Conservation (phyloP, 2,797 vertebrate genomes). For the Fistularia tabacaria region DNA sequence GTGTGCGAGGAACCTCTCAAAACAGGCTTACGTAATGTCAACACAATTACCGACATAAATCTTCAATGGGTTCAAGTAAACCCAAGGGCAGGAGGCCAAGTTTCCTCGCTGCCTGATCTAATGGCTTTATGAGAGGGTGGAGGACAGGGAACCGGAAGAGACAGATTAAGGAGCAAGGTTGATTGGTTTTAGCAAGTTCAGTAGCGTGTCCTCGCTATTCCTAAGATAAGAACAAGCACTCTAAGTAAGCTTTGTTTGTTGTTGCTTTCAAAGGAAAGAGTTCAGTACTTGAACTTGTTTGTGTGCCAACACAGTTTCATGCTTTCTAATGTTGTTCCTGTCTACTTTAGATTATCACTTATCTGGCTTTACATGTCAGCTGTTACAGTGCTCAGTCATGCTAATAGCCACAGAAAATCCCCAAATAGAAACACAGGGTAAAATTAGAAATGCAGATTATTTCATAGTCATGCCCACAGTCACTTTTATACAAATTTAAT, state of each 20-base stretch:
- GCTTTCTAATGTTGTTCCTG: no score
- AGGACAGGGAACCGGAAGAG: background rate
- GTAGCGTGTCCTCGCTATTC: slow-evolving; percentile 17
- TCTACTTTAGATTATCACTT: no score
- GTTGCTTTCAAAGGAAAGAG: no score
- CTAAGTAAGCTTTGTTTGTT: slow-evolving; percentile 32
- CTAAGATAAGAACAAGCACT: slow-evolving; percentile 36
- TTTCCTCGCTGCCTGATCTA: slow-evolving; percentile 28
- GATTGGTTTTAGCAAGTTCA: slow-evolving; percentile 14
- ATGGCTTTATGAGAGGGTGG: slow-evolving; percentile 13
- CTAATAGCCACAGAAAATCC: no score
- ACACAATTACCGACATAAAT: slow-evolving; percentile 63
- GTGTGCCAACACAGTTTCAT: background rate
- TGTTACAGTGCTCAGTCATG: no score
- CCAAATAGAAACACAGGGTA: no score
- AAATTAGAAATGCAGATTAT: no score
- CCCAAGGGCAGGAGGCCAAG: slow-evolving; percentile 49
- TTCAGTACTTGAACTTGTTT: slow-evolving; percentile 2
- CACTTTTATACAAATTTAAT: no score
- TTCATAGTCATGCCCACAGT: no score
- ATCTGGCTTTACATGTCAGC: no score
- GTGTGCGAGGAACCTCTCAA: slow-evolving; percentile 57
- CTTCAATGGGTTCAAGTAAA: slow-evolving; percentile 47
- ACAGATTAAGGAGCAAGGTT: background rate
- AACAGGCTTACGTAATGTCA: slow-evolving; percentile 60